Percentiles rank a stretch among this genome's conserved stretches.
These are phyloP conservation scores for Nephrotoma guestfalica DNA, from an alignment of 2,888 invertebrate species.

Conservation along the genomic window DNA sequence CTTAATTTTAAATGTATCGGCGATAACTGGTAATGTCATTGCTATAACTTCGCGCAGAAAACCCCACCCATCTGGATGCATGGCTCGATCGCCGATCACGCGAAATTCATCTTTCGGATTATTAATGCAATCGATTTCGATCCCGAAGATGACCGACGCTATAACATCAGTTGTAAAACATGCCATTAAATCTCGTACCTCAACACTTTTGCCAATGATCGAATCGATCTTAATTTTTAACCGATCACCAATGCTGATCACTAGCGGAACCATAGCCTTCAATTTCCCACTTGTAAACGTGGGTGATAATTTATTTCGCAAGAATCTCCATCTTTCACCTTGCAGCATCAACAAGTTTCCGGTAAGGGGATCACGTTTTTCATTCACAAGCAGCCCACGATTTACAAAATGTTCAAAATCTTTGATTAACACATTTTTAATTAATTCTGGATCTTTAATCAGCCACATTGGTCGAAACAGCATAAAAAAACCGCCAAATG, in stretches of 20 bases:
- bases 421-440: slow-evolving; percentile 39
- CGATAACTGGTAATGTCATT: slow-evolving; percentile 9
- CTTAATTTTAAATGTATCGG: slow-evolving; percentile 11
- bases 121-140: slow-evolving; percentile 19
- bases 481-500: slow-evolving; percentile 37
- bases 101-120: slow-evolving; percentile 18
- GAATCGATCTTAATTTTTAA: slow-evolving; percentile 31
- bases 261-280: slow-evolving; percentile 41
- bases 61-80: slow-evolving; percentile 16
- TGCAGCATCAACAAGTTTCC: slow-evolving; percentile 40
- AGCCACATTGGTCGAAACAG: slow-evolving; percentile 40
- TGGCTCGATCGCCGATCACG: slow-evolving; percentile 9
- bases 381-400: slow-evolving; percentile 39
- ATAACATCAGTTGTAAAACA: slow-evolving; percentile 25
- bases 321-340: slow-evolving; percentile 41
- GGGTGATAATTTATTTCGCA: slow-evolving; percentile 42
- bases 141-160: slow-evolving; percentile 24
- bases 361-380: slow-evolving; percentile 38
- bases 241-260: slow-evolving; percentile 36
- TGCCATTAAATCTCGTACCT: slow-evolving; percentile 26
- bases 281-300: slow-evolving; percentile 47
- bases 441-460: slow-evolving; percentile 41
- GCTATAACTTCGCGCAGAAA: slow-evolving; percentile 14
- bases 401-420: slow-evolving; percentile 45
- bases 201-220: slow-evolving; percentile 23